Evolutionary conservation across 2,888 invertebrate genomes (phyloP).

Genomic region (Malacosoma neustria): DNA sequence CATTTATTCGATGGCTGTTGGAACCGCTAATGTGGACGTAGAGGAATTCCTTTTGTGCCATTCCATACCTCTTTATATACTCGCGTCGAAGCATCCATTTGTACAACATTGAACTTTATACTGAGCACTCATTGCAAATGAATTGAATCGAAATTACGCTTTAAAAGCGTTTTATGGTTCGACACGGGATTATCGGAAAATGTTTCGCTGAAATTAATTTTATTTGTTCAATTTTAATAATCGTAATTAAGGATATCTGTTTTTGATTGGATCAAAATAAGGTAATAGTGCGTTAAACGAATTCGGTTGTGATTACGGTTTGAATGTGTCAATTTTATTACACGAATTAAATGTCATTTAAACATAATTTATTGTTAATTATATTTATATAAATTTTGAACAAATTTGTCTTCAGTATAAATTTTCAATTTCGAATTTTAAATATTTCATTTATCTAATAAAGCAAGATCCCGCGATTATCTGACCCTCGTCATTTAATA

Average conservation of each 20-base stretch:
- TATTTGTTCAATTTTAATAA: constrained; percentile 40
- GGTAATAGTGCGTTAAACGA: background rate
- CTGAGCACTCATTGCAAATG: constrained; percentile 37
- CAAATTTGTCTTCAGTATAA: too few species aligned
- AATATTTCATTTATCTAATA: too few species aligned
- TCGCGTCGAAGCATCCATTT: constrained; percentile 33
- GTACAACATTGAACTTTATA: constrained; percentile 40
- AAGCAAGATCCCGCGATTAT: too few species aligned
- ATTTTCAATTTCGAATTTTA: too few species aligned
- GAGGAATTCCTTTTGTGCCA: constrained; percentile 38
- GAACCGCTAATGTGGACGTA: constrained; percentile 51
- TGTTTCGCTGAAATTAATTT: constrained; percentile 34
- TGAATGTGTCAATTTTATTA: too few species aligned
- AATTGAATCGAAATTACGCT: constrained; percentile 37
- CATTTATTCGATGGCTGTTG: constrained; percentile 58
- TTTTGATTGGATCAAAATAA: constrained; percentile 7
- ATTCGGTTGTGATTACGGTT: too few species aligned
- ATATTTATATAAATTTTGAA: too few species aligned
- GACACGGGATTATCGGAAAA: constrained; percentile 39
- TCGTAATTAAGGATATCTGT: constrained; percentile 25
- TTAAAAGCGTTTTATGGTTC: constrained; percentile 42
- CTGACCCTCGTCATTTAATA: too few species aligned
- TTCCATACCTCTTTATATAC: constrained; percentile 21
- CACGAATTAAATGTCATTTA: too few species aligned
- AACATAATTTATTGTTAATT: too few species aligned